These are phyloP conservation scores for Cryptotermes secundus DNA, from an alignment of 1,140 invertebrate species.

Conservation along the genomic window DNA sequence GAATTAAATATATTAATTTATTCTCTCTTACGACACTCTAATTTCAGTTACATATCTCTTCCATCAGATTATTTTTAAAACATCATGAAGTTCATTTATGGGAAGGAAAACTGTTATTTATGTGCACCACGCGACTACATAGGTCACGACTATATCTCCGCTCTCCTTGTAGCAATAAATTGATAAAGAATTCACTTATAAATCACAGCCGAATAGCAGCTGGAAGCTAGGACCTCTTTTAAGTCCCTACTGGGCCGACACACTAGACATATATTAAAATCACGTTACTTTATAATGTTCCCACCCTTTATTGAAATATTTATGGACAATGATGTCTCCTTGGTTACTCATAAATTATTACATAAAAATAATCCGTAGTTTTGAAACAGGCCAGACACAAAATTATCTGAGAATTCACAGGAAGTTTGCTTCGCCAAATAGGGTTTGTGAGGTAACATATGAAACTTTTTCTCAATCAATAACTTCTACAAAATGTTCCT, in stretches of 20 bases:
- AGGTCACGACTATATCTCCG: not conserved
- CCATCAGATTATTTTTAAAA: not conserved
- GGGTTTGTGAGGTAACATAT: not conserved
- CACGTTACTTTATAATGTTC: not conserved
- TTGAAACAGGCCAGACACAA: not conserved
- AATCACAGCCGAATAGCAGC: not conserved
- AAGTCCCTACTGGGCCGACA: not conserved
- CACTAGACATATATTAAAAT: not conserved
- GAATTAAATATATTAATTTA: not conserved
- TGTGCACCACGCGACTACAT: not conserved
- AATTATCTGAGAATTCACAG: not conserved
- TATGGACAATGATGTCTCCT: slow-evolving; percentile 1
- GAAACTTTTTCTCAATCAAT: slow-evolving; percentile 10
- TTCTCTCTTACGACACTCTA: not conserved
- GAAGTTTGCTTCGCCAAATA: not conserved
- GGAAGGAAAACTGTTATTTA: not conserved
- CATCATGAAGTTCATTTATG: not conserved
- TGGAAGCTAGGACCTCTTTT: not conserved
- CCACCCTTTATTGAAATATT: not conserved
- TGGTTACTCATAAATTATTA: not conserved
- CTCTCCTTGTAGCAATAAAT: not conserved
- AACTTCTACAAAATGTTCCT: not conserved
- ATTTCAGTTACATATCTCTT: not conserved
- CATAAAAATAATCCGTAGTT: slow-evolving; percentile 8
- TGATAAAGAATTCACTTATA: not conserved